phyloP scores from a whole-genome alignment of 2,113 vertebrate genomes.

The Fregetta grallaria region DNA sequence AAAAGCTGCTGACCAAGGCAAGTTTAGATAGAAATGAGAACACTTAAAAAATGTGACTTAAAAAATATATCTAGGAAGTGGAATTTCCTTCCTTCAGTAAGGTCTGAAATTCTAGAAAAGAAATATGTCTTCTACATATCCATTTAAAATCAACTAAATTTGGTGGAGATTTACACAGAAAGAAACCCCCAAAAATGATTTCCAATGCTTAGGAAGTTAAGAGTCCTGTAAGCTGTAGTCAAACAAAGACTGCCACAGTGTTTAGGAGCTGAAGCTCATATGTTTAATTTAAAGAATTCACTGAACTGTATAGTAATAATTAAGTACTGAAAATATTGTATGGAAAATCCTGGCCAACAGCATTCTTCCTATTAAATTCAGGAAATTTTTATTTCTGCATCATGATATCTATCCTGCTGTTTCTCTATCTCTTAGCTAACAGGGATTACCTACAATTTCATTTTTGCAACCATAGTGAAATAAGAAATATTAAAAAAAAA shows the following conservation, averaged over 20 bases:
- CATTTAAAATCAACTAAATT: not conserved
- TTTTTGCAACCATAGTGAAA: not conserved
- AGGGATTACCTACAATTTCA: not conserved
- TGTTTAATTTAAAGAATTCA: not conserved
- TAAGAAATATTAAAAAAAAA: not conserved
- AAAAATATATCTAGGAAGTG: not conserved
- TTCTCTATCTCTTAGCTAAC: not conserved
- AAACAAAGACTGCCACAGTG: not conserved
- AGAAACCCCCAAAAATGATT: not conserved
- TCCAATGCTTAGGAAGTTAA: not conserved
- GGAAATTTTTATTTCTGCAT: not conserved
- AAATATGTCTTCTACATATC: not conserved
- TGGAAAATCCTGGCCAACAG: not conserved
- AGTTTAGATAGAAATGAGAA: not conserved
- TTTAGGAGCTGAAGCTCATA: not conserved
- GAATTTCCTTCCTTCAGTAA: not conserved
- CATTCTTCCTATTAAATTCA: not conserved
- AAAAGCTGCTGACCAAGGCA: not conserved
- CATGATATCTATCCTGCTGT: not conserved
- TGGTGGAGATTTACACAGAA: not conserved
- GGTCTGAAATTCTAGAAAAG: not conserved
- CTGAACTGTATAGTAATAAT: not conserved
- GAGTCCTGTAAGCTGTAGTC: not conserved
- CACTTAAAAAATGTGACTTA: accelerated
- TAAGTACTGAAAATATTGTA: not conserved